phyloP scores from a whole-genome alignment of 2,797 vertebrate genomes.

The Lemur catta region DNA sequence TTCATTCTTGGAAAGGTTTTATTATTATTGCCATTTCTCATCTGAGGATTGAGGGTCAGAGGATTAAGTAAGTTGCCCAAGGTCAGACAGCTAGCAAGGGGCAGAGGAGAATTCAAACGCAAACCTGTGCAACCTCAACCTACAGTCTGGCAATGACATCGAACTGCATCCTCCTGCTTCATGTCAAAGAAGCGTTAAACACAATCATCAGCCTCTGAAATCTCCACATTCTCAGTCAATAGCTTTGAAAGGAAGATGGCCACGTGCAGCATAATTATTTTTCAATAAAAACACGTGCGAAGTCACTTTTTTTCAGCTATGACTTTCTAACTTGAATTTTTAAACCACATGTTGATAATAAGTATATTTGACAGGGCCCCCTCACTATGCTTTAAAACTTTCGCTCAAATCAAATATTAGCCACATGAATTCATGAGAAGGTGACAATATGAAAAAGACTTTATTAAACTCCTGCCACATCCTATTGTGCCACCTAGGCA shows the following conservation, averaged over 20 bases:
- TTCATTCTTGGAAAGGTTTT: background rate
- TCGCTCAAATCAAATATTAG: constrained; percentile 54
- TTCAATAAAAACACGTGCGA: background rate
- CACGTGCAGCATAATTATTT: background rate
- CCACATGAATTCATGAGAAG: constrained; percentile 52
- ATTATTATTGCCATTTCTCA: background rate
- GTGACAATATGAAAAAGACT: constrained; percentile 53
- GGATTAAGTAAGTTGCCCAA: background rate
- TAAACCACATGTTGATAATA: background rate
- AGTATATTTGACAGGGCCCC: background rate
- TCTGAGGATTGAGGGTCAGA: background rate
- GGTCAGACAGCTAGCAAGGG: background rate
- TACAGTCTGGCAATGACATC: background rate
- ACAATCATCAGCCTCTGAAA: background rate
- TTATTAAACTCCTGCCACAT: constrained; percentile 57
- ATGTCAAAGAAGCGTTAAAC: background rate
- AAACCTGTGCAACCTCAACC: background rate
- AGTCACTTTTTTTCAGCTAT: background rate
- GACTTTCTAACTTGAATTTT: background rate
- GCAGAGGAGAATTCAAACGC: background rate
- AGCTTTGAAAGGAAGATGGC: background rate
- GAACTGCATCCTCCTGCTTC: background rate
- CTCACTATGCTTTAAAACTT: constrained; percentile 27
- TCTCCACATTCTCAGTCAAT: background rate
- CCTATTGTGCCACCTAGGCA: background rate